These are phyloP conservation scores for Plectropomus leopardus DNA, from an alignment of 2,113 vertebrate genomes.

Conservation along the genomic window DNA sequence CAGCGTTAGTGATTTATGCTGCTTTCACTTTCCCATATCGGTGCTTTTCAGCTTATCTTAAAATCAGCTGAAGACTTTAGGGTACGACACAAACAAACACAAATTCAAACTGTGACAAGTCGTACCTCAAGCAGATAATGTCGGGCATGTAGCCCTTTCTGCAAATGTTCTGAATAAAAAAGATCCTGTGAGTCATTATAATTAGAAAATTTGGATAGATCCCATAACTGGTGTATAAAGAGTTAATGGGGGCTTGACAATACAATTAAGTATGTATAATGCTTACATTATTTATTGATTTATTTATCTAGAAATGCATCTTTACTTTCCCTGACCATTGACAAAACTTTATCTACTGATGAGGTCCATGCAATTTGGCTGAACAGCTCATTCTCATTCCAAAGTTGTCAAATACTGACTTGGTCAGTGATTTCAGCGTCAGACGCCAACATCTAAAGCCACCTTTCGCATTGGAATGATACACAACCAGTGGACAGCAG, in stretches of 20 bases:
- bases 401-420: too few relatives aligned
- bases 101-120: too few relatives aligned
- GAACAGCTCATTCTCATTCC: too few relatives aligned
- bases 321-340: not conserved
- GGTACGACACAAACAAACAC: not conserved
- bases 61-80: not conserved
- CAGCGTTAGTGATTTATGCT: not conserved
- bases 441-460: too few relatives aligned
- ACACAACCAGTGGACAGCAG: too few relatives aligned
- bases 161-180: too few relatives aligned
- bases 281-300: not conserved
- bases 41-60: not conserved
- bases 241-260: not conserved
- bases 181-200: too few relatives aligned
- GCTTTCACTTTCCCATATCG: not conserved
- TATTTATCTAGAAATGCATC: not conserved
- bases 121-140: not conserved
- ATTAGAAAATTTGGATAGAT: too few relatives aligned
- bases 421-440: too few relatives aligned
- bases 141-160: too few relatives aligned
- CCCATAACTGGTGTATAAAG: not conserved
- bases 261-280: not conserved
- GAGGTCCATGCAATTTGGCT: not conserved
- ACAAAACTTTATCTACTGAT: not conserved
- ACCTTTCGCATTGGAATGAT: too few relatives aligned